phyloP scores from a whole-genome alignment of 2,113 vertebrate genomes.

The Lasiurus cinereus region DNA sequence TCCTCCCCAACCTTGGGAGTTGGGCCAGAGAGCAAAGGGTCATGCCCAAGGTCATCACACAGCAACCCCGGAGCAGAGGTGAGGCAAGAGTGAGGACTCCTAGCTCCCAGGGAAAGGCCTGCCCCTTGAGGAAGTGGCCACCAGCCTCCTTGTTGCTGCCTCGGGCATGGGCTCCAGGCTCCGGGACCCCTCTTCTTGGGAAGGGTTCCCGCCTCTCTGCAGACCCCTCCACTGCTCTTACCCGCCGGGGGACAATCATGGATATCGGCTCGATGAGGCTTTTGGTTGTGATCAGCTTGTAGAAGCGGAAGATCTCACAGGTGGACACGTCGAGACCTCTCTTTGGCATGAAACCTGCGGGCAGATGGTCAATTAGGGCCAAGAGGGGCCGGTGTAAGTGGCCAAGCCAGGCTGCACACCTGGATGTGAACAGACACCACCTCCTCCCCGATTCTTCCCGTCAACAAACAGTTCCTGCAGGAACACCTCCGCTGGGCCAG shows the following conservation, averaged over 20 bases:
- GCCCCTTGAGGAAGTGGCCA: background rate
- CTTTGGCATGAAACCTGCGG: constrained; percentile 95
- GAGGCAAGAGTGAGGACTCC: background rate
- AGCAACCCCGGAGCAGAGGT: background rate
- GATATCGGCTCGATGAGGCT: constrained; percentile 94
- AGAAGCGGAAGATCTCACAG: constrained; percentile 98
- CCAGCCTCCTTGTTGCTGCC: background rate
- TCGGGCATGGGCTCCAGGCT: background rate
- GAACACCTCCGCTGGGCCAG: fast-evolving
- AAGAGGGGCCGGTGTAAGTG: background rate
- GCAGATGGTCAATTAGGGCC: background rate
- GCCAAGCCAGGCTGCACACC: background rate
- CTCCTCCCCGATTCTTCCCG: background rate
- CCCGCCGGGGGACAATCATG: constrained; percentile 97
- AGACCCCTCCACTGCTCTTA: constrained; percentile 78
- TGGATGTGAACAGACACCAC: background rate
- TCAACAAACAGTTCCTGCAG: background rate
- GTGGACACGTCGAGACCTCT: constrained; percentile 94
- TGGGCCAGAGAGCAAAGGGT: constrained; percentile 5
- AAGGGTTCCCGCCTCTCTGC: background rate
- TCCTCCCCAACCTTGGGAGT: background rate
- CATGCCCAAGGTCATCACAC: background rate
- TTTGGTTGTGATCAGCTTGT: constrained; percentile 95
- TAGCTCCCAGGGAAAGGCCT: background rate
- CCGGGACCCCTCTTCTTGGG: background rate